phyloP scores from a whole-genome alignment of 2,113 vertebrate species.

The Phaetusa simplex region DNA sequence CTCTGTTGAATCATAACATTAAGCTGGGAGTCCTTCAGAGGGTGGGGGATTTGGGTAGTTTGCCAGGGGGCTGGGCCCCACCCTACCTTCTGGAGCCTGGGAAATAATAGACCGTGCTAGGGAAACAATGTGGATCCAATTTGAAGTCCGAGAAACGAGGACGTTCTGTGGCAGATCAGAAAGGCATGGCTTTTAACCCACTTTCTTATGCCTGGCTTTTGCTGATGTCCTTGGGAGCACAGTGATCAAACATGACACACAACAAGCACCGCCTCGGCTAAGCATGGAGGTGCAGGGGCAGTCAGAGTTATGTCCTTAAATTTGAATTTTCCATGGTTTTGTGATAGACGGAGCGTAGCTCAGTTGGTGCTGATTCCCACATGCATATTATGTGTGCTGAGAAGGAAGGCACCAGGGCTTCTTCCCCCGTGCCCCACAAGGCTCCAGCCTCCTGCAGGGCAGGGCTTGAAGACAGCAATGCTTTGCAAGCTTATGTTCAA shows the following conservation, averaged over 20 bases:
- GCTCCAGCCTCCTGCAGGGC: not conserved
- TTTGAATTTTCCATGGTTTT: not conserved
- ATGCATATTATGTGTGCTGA: rapidly evolving
- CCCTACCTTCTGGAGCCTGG: not conserved
- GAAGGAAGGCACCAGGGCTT: not conserved
- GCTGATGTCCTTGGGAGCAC: not conserved
- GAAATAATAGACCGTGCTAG: not conserved
- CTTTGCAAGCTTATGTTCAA: not conserved
- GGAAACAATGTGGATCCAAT: not conserved
- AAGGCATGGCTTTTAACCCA: not conserved
- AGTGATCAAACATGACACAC: not conserved
- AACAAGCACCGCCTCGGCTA: not conserved
- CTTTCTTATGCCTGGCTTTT: not conserved
- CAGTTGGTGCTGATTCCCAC: not conserved
- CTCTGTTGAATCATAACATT: not conserved
- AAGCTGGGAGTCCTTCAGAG: not conserved
- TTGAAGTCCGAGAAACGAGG: not conserved
- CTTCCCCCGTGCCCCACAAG: rapidly evolving
- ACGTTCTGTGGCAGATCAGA: not conserved
- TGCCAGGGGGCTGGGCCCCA: not conserved
- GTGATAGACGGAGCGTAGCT: rapidly evolving
- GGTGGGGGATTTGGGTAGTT: not conserved
- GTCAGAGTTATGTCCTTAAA: not conserved
- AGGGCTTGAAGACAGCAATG: rapidly evolving
- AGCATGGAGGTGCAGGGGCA: rapidly evolving